Base-by-base conservation (phyloP, 2,113 vertebrate species). In the Microcebus griseorufus region DNA sequence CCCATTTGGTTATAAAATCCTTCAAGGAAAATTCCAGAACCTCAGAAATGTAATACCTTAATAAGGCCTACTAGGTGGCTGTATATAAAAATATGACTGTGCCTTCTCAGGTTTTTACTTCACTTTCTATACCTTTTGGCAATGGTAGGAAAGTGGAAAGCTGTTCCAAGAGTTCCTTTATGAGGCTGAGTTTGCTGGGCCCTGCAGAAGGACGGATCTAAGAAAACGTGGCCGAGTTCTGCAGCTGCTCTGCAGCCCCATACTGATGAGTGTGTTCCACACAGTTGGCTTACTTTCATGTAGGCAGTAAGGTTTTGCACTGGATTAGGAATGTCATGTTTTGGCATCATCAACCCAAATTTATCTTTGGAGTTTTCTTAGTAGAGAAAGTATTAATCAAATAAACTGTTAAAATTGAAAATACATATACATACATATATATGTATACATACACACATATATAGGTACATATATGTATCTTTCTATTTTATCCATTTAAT, bases 1-100 rank as follows among this genome's bases (percentile, higher is more conserved):
- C 69, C 18, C 5, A 88, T 76, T 83, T 95, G 22, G 17, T 70
- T 86, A 89, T 88, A 51, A 86, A 92, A 78, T 51, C 55, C 67
- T 75, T 96, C 53, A 58, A 87, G 82, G 70, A 85, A 80, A 94
- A 96, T 60, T 90, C 69, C 62, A 96, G 88, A 95, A 78, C 12
- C 23, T 93, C 29, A 22, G 62, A 53, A 91, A 65, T 87, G 16
- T 82, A 94, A 69, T 55, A 48, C 17, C 20, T 55, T 82, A 78
- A 87, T 79, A 55, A 94, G 45, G 27, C 67, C 37, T 55, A 39
- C 2, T 18, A 58, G 65, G 13, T n/a, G 32, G 9, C 4, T 92
- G 37, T 64, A 42, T 34, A 78, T 55, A n/a, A 75, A 91, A 95
- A 92, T 39, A 85, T 16, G 25, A 11, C 22, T 58, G 51, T 14